Evolutionary conservation across 2,888 invertebrate species (phyloP).

Genomic region (Desoria tigrina): DNA sequence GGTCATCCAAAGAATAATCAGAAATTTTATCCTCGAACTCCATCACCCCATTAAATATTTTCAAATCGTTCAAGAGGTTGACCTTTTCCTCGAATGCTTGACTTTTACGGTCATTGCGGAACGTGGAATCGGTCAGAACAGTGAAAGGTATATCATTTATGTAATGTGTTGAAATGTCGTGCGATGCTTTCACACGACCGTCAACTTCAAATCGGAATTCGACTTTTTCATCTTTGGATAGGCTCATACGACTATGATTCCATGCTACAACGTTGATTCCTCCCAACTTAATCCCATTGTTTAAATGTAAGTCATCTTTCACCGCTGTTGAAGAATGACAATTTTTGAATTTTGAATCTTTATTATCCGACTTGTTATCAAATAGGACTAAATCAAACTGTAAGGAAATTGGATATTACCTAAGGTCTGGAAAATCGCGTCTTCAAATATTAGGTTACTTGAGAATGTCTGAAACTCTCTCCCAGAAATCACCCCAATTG

Average conservation of each 20-base stretch:
- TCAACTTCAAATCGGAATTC: not conserved
- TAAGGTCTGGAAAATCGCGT: slow-evolving; percentile 15
- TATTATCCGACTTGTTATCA: not conserved
- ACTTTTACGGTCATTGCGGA: slow-evolving; percentile 26
- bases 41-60: slow-evolving; percentile 21
- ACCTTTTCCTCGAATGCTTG: slow-evolving; percentile 38
- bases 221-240: not conserved
- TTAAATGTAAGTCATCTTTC: slow-evolving; percentile 3
- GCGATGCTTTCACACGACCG: slow-evolving; percentile 5
- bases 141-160: slow-evolving; percentile 6
- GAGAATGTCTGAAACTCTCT: slow-evolving; percentile 28
- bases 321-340: not conserved
- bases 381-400: not conserved
- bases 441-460: slow-evolving; percentile 13
- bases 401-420: too few species aligned
- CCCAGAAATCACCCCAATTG: slow-evolving; percentile 33
- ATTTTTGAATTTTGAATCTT: not conserved
- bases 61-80: slow-evolving; percentile 4
- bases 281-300: not conserved
- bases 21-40: slow-evolving; percentile 18
- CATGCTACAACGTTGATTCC: not conserved
- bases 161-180: slow-evolving; percentile 3
- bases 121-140: slow-evolving; percentile 1
- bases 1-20: slow-evolving; percentile 29
- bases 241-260: not conserved